Base-by-base conservation (phyloP, 1,140 invertebrate species). In the Platyura marginata region DNA sequence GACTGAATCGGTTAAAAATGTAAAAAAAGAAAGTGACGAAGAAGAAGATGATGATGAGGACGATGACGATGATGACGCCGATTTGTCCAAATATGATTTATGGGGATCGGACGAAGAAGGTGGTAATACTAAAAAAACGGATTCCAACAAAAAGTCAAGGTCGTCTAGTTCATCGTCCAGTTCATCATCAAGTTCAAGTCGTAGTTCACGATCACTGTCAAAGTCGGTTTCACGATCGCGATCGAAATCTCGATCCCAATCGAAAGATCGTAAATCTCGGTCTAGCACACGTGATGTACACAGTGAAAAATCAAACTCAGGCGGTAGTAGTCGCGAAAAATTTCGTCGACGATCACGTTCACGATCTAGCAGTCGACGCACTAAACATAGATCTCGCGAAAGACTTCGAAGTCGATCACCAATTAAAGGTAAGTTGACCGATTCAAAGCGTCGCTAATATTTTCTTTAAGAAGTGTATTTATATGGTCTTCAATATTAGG, bases 61-160 rank as follows among this genome's bases (percentile, higher is more conserved):
- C 0, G 69, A 71, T 0, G 69, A 72, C 2, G 77, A 78, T 41
- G 80, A 80, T 44, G 77, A 74, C 57, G 80, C 69, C 18, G 81
- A 87, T 64, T 63, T 85, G 44, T 84, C 81, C 13, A 86, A 86
- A 58, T 87, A 88, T 55, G 80, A 85, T 61, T 63, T 87, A 23
- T 79, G 72, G 57, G 79, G 74, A 52, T 79, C 75, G 70, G 78
- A 75, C 40, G 67, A 70, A 40, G 64, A 67, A 44, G 65, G 65
- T 40, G 9, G 19, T 5, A 15, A 25, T 13, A 13, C 21, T 5
- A 9, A n/a, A 25, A 25, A 25, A 10, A 15, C 40, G 9, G 20
- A 19, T 35, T 35, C 34, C 8, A 19, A 21, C 10, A 40, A 21
- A 40, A 22, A 11, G 9, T 40, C 38, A 21, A 22, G 21, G 19